A percentile compares a stretch with the other conserved stretches of the same genome.
Evolutionary conservation across 2,888 invertebrate species (phyloP).

Genomic region (Eudasyphora cyanicolor): DNA sequence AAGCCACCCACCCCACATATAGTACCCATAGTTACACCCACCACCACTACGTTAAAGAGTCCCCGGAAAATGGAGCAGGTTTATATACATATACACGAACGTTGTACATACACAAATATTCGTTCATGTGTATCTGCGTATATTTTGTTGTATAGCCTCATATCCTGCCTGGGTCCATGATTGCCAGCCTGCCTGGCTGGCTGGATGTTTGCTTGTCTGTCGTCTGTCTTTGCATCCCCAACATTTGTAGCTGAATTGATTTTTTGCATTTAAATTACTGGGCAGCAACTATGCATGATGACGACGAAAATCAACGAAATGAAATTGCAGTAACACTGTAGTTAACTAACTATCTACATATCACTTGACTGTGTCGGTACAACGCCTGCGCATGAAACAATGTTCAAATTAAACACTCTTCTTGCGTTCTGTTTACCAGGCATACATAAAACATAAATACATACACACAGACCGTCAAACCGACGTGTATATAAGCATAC

Average conservation of each 20-base stretch:
- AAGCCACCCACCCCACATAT: neutral
- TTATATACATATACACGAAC: neutral
- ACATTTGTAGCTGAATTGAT: conserved; percentile 76
- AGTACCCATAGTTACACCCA: neutral
- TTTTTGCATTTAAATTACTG: conserved; percentile 69
- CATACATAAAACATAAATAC: conserved; percentile 14
- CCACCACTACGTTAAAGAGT: neutral
- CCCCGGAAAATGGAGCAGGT: neutral
- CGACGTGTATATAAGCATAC: conserved; percentile 33
- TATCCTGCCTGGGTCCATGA: too few relatives aligned
- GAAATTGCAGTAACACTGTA: conserved; percentile 20
- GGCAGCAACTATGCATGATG: conserved; percentile 54
- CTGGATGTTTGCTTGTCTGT: too few relatives aligned
- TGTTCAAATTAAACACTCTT: conserved; percentile 43
- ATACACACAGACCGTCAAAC: conserved; percentile 20
- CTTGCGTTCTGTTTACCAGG: neutral
- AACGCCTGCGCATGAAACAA: conserved; percentile 37
- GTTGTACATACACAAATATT: neutral
- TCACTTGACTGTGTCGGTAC: conserved; percentile 44
- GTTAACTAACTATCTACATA: neutral
- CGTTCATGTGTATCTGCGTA: conserved; percentile 1
- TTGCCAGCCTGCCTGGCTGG: too few relatives aligned
- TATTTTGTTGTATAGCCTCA: conserved; percentile 49
- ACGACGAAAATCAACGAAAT: conserved; percentile 37
- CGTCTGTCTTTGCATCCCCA: conserved; percentile 7